Base-by-base conservation (phyloP, 2,888 invertebrate species). In the Coelinius sp. region DNA sequence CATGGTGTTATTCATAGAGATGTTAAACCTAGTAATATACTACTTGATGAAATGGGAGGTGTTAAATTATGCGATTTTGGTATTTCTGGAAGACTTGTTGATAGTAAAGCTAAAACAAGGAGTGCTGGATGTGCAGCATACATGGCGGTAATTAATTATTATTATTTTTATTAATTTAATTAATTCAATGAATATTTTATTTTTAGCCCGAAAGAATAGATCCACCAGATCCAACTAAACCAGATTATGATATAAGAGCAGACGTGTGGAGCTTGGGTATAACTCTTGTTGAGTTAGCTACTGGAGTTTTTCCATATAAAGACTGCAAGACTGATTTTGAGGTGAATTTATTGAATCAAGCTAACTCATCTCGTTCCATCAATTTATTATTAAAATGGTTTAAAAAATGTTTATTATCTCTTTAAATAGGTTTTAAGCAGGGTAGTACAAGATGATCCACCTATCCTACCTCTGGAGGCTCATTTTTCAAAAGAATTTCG, bases 51-150 rank as follows among this genome's bases (percentile, higher is more conserved):
- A 88, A 93, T 93, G 84, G 99, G 99, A 20, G 95, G 95, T 83
- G 96, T 99, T 7, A 99, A 99, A 89, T 90, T 99, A 38, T 99
- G 99, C 90, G 99, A 99, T 92, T 99, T 99, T 90, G 99, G 99
- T 79, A 99, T 99, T 88, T 98, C 98, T 86, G 99, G 99, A 20
- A 92, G 97, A 74, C 91, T 99, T 75, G 98, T 99, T 38, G 98
- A 99, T 90, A 99, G 98, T 63, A 97, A 98, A 90, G 99, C 98
- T 2, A 97, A 97, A 89, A 98, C 98, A 20, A 91, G 97, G 84
- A 97, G 96, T 87, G 98, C 97, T 2, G 99, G 98, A 49, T 99
- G 98, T 89, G 97, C 98, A n/a, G 98, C 98, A 0, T 99, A 99
- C 84, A 97, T 99, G 97, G 98, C 99, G 82, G 98, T 98, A 88